Evolutionary conservation across 2,888 invertebrate species (phyloP).

Genomic region (Mongoloraphidia duomilia): DNA sequence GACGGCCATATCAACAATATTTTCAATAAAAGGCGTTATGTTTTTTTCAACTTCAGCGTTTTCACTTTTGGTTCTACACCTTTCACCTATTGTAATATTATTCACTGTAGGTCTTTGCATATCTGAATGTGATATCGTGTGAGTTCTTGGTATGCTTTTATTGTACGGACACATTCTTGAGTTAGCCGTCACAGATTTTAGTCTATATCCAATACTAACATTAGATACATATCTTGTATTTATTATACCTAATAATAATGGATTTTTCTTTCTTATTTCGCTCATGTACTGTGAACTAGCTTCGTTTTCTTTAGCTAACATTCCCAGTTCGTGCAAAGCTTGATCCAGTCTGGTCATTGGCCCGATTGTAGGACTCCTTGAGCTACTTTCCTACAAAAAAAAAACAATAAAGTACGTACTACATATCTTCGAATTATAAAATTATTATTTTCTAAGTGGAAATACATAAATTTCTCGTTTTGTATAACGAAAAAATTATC

Average conservation of each 20-base stretch:
- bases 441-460: too few species aligned
- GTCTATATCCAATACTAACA: slow-evolving; percentile 44
- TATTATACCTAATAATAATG: slow-evolving; percentile 34
- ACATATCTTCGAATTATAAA: too few species aligned
- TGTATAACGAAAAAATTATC: too few species aligned
- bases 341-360: slow-evolving; percentile 37
- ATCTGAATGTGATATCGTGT: not conserved
- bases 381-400: too few species aligned
- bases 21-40: slow-evolving; percentile 18
- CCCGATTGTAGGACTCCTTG: too few species aligned
- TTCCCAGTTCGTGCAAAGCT: slow-evolving; percentile 43
- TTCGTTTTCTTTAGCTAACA: slow-evolving; percentile 43
- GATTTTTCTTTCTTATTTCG: slow-evolving; percentile 28
- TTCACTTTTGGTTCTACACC: slow-evolving; percentile 46
- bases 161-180: slow-evolving; percentile 42
- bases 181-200: slow-evolving; percentile 37
- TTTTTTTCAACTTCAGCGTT: slow-evolving; percentile 35
- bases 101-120: not conserved
- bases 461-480: too few species aligned
- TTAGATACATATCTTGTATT: slow-evolving; percentile 47
- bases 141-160: slow-evolving; percentile 33
- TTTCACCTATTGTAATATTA: slow-evolving; percentile 21
- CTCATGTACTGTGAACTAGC: slow-evolving; percentile 40
- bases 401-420: too few species aligned
- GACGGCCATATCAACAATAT: slow-evolving; percentile 21